These are phyloP conservation scores for Rhinogobius similis DNA, from an alignment of 2,113 vertebrate genomes.

Conservation along the genomic window DNA sequence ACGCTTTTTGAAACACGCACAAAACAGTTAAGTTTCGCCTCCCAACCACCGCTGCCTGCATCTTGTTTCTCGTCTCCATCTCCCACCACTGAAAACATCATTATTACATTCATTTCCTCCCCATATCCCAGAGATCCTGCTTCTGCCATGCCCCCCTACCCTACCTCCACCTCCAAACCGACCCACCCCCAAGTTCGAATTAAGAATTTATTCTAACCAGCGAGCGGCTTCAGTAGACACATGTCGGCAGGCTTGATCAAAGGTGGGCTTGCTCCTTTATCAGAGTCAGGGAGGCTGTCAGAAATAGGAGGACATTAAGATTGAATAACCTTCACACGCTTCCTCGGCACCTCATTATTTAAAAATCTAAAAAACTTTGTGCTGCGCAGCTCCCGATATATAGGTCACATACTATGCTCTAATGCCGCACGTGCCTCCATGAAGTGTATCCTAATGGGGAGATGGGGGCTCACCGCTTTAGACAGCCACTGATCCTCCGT, in stretches of 20 bases:
- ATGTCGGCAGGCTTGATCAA: conserved; percentile 80
- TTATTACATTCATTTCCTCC: conserved; percentile 52
- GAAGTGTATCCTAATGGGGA: conserved; percentile 66
- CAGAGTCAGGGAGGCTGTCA: conserved; percentile 76
- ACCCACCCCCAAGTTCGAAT: conserved; percentile 72
- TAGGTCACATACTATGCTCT: conserved; percentile 72
- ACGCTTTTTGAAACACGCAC: conserved; percentile 26
- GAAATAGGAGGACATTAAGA: conserved; percentile 82
- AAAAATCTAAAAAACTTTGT: conserved; percentile 75
- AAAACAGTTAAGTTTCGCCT: too few relatives aligned
- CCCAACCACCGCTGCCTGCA: too few relatives aligned
- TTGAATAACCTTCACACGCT: conserved; percentile 82
- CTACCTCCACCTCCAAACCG: conserved; percentile 11
- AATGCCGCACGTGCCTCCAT: conserved; percentile 65
- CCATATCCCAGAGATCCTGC: conserved; percentile 63
- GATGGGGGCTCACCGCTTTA: conserved; percentile 59
- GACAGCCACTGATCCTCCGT: conserved; percentile 64
- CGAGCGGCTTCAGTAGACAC: conserved; percentile 78
- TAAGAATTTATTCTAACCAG: conserved; percentile 83
- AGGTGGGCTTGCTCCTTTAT: conserved; percentile 77
- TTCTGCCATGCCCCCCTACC: conserved; percentile 55
- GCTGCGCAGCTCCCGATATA: conserved; percentile 61
- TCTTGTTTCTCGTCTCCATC: too few relatives aligned
- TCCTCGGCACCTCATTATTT: conserved; percentile 78
- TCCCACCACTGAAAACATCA: conserved; percentile 63